Conservation (phyloP, 2,797 vertebrate genomes). For the Syngnathus acus region DNA sequence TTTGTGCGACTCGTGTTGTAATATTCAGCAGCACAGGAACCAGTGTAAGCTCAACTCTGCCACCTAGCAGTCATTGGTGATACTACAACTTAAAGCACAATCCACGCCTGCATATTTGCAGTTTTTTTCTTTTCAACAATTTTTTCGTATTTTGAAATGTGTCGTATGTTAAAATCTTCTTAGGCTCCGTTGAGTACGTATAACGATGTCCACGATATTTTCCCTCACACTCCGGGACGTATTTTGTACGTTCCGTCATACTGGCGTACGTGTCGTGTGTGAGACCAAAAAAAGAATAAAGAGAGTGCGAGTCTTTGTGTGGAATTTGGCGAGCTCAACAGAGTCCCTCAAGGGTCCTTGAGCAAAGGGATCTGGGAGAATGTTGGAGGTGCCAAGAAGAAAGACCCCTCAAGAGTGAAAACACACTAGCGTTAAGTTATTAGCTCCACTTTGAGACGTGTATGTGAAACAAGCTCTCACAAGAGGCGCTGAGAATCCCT, state of each 20-base stretch:
- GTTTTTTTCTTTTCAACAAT: too few relatives aligned
- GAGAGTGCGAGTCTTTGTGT: constrained; percentile 58
- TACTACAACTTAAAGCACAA: too few relatives aligned
- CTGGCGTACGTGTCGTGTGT: constrained; percentile 17
- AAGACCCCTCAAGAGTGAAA: constrained; percentile 79
- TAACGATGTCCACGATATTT: constrained; percentile 17
- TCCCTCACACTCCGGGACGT: background rate
- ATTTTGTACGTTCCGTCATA: constrained; percentile 9
- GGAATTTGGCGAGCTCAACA: constrained; percentile 64
- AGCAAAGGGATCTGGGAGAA: constrained; percentile 70
- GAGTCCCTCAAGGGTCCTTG: constrained; percentile 75
- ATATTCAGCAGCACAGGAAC: too few relatives aligned
- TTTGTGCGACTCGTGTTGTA: too few relatives aligned
- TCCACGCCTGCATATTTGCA: too few relatives aligned
- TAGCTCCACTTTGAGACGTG: constrained; percentile 78
- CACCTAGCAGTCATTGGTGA: too few relatives aligned
- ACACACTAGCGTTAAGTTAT: constrained; percentile 78
- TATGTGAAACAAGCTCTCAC: constrained; percentile 83
- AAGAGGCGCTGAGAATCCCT: constrained; percentile 87
- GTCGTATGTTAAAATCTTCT: too few relatives aligned
- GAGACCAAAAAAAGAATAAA: constrained; percentile 36
- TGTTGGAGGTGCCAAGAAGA: constrained; percentile 74
- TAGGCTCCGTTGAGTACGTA: background rate
- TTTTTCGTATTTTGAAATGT: too few relatives aligned
- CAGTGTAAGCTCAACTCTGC: too few relatives aligned